Evolutionary conservation across 2,797 vertebrate species (phyloP), one percentile per base, ranked within the genome.

Genomic region (Rhinichthys osculus): DNA sequence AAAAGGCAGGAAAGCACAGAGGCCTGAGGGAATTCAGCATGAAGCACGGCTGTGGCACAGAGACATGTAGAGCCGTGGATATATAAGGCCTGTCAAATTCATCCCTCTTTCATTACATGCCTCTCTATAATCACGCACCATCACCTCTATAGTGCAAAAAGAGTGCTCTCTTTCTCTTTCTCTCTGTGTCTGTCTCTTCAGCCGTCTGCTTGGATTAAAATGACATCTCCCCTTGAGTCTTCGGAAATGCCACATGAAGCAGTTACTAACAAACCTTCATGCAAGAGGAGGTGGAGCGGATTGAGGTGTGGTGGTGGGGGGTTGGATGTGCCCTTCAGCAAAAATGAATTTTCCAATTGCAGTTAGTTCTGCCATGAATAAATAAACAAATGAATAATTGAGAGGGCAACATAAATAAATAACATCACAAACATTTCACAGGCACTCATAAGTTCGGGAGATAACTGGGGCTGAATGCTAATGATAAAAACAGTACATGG

Each of bases 381-480:
- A 96, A 96, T 96, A 95, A 96, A 96, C 94, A 95, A 95, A 96
- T 96, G 94, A 96, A 96, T 96, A 96, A 96, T 96, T 96, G 95
- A 96, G 95, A 94, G 92, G 92, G 92, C 91, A 92, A 95, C 95
- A 96, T 96, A 95, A 96, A 96, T 96, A 96, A 96, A 96, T 96
- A 96, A 96, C 94, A 95, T 95, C 94, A 95, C 95, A 95, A 96
- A 95, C 95, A 96, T 96, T 95, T 95, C 90, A 42, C 92, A 89
- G 85, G 94, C 92, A 94, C 94, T 95, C 95, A 94, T 95, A 95
- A 95, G 94, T 95, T 94, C 92, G 92, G 93, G 91, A 95, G 94
- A 95, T 95, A 94, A 93, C 93, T 91, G 87, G 64, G 90, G 91
- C 92, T 92, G 94, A 93, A 95, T 96, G 93, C 94, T 95, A 95